These are phyloP conservation scores for Remorina albescens DNA, from an alignment of 2,797 vertebrate genomes.

Conservation along the genomic window DNA sequence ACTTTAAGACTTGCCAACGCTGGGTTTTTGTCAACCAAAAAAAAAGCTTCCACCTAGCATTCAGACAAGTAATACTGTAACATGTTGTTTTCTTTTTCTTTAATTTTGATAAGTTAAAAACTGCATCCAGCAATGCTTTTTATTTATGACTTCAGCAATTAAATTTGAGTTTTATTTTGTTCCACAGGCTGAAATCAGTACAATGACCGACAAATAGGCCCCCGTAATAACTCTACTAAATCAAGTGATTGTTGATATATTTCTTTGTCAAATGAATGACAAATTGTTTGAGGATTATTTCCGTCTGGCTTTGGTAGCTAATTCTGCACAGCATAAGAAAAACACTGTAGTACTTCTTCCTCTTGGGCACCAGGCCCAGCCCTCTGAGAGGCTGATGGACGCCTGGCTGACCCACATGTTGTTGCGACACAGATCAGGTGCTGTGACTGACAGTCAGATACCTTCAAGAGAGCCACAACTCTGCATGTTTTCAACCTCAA, in stretches of 20 bases:
- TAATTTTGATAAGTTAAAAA: background rate
- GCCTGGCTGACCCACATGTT: constrained; percentile 50
- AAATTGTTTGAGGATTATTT: background rate
- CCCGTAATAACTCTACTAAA: background rate
- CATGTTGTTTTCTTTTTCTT: no score
- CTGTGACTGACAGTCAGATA: constrained; percentile 57
- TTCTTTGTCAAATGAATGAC: background rate
- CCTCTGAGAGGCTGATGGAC: constrained; percentile 50
- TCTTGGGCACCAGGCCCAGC: constrained; percentile 11
- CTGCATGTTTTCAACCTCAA: constrained; percentile 44
- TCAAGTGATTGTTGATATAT: background rate
- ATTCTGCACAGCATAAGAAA: background rate
- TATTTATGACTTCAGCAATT: background rate
- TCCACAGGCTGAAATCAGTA: constrained; percentile 7
- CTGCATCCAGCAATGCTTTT: background rate
- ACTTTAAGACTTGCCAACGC: no score
- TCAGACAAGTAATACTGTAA: background rate
- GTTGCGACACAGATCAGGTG: constrained; percentile 49
- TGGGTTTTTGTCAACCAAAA: no score
- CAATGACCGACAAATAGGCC: background rate
- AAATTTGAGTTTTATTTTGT: background rate
- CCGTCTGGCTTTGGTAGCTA: background rate
- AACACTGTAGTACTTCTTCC: background rate
- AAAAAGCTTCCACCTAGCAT: no score
- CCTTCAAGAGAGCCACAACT: constrained; percentile 36